Percentiles rank a stretch among this genome's conserved stretches.
phyloP scores from a whole-genome alignment of 2,888 invertebrate species.

The Melieria crassipennis region DNA sequence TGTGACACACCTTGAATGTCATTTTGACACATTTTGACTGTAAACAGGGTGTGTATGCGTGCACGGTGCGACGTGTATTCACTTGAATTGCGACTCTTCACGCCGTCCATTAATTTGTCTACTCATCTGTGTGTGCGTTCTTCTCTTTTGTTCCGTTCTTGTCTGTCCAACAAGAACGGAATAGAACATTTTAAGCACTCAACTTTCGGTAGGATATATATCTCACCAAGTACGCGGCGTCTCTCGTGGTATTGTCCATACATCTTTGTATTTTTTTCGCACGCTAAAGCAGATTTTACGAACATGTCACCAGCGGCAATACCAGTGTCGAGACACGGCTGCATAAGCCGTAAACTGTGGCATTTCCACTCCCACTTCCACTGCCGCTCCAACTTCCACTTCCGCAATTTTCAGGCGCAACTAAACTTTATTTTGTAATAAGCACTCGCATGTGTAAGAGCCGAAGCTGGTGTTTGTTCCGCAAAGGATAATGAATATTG shows the following conservation, averaged over 20 bases:
- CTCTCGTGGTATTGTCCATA: too few relatives aligned
- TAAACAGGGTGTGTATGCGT: slow-evolving; percentile 31
- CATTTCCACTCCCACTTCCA: slow-evolving; percentile 57
- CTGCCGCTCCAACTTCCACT: slow-evolving; percentile 56
- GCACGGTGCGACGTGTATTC: neutral
- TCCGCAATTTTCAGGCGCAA: slow-evolving; percentile 52
- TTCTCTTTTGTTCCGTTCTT: neutral
- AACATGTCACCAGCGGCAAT: too few relatives aligned
- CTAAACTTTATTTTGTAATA: slow-evolving; percentile 49
- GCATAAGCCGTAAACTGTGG: slow-evolving; percentile 49
- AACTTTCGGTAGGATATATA: too few relatives aligned
- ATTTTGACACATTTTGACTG: slow-evolving; percentile 45
- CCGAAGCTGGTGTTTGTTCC: too few relatives aligned
- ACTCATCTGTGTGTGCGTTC: neutral
- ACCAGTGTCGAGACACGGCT: too few relatives aligned
- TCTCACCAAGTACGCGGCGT: too few relatives aligned
- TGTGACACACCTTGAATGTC: slow-evolving; percentile 41
- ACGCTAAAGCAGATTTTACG: too few relatives aligned
- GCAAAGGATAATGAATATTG: too few relatives aligned
- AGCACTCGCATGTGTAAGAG: too few relatives aligned
- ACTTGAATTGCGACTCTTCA: neutral
- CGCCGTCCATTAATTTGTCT: neutral
- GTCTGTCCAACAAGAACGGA: too few relatives aligned
- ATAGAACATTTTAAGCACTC: too few relatives aligned
- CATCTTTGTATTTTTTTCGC: too few relatives aligned